Percentiles rank a stretch among this genome's conserved stretches.
Evolutionary conservation across 2,888 invertebrate species (phyloP).

Genomic region (Caradrina kadenii): DNA sequence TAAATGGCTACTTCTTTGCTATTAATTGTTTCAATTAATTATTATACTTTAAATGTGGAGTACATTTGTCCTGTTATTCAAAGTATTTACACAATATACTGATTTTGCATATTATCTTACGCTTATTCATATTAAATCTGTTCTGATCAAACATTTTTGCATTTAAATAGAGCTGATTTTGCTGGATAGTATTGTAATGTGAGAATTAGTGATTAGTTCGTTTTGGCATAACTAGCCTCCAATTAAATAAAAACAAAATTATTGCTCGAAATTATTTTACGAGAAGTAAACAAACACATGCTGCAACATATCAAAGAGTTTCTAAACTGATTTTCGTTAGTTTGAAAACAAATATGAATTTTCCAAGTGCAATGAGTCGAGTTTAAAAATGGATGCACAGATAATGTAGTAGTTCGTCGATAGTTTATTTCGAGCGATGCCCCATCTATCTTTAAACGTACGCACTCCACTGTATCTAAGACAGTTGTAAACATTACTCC

Average conservation of each 20-base stretch:
- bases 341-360: constrained; percentile 14
- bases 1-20: constrained; percentile 7
- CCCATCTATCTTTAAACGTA: constrained; percentile 48
- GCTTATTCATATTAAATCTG: too few species aligned
- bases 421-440: constrained; percentile 69
- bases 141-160: too few species aligned
- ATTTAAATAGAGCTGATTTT: too few species aligned
- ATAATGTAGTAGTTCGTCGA: constrained; percentile 62
- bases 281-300: constrained; percentile 7
- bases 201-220: too few species aligned
- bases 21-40: constrained; percentile 15
- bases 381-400: constrained; percentile 46
- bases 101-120: too few species aligned
- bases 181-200: too few species aligned
- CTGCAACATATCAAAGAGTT: constrained; percentile 1
- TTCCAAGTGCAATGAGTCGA: constrained; percentile 22
- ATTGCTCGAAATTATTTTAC: neutral
- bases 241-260: too few species aligned
- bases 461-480: constrained; percentile 50
- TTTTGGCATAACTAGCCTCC: too few species aligned
- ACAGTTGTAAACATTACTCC: constrained; percentile 53
- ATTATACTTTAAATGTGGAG: too few species aligned
- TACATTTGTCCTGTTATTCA: too few species aligned
- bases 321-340: neutral
- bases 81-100: too few species aligned